Base-by-base conservation (phyloP, 2,797 vertebrate genomes). In the Cirrhinus molitorella region DNA sequence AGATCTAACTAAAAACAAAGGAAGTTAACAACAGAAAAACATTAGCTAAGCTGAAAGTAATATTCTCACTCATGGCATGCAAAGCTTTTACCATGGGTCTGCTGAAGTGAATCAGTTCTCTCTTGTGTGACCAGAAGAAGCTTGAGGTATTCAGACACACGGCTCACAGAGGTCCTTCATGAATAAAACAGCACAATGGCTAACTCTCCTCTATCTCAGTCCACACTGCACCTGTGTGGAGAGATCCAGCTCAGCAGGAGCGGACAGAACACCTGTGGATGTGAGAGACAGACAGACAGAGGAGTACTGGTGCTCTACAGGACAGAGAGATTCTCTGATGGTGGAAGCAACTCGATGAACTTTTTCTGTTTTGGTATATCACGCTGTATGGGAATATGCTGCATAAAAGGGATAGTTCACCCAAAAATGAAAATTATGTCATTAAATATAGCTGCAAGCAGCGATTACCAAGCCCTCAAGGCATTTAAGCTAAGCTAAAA, bases 201-300 rank as follows among this genome's bases (percentile, higher is more conserved):
- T 23, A 34, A 34, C 43, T 49, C 40, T 5, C 25, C 45, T 79
- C 76, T 45, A 67, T 53, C 31, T 40, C 77, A 51, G 61, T n/a
- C 45, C 16, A 21, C 61, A n/a, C 45, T 16, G 43, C 59, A 51
- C 45, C 31, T 47, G 61, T 34, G 28, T 10, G 43, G 47, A 14
- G 59, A 73, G 40, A 72, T 72, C 61, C 19, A 49, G 43, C 43
- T 49, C 68, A 40, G 40, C 67, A 49, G 53, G 17, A 57, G 55
- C 2, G 14, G n/a, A 57, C 23, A 72, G 40, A 81, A 37, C 80
- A 81, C 28, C 70, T 73, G 80, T 53, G 40, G 57, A 57, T 47
- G 23, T 55, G 31, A 13, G 14, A 55, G 5, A 61, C 5, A 25
- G 51, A 47, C 45, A 40, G 43, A 49, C 47, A 6, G n/a, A 10